Conservation (phyloP, 2,797 vertebrate genomes). For the Chanos chanos region DNA sequence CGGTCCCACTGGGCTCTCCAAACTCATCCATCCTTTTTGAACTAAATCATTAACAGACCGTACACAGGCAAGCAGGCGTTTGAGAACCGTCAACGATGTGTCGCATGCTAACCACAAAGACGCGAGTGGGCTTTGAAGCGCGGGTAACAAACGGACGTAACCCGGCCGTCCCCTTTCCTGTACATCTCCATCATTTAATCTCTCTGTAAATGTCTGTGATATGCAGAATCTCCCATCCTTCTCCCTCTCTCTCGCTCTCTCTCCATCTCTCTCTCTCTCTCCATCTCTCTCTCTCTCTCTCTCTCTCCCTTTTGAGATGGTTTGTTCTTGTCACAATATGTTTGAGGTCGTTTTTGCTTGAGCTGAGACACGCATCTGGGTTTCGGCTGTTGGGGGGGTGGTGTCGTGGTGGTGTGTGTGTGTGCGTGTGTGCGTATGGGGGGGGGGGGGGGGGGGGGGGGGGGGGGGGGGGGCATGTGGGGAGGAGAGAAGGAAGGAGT, state of each 20-base stretch:
- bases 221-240: constrained; percentile 43
- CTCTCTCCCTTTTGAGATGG: constrained; percentile 40
- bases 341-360: constrained; percentile 6
- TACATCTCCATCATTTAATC: constrained; percentile 43
- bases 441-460: neutral
- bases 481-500: neutral
- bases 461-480: neutral
- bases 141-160: constrained; percentile 52
- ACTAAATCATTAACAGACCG: constrained; percentile 48
- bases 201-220: constrained; percentile 43
- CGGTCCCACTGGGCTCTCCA: constrained; percentile 38
- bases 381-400: constrained; percentile 30
- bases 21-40: constrained; percentile 47
- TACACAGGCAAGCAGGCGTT: constrained; percentile 19
- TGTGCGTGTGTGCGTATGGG: too few species aligned
- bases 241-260: too few species aligned
- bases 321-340: constrained; percentile 25
- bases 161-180: constrained; percentile 32
- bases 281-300: constrained; percentile 45
- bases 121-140: constrained; percentile 40
- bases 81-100: constrained; percentile 25
- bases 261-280: constrained; percentile 16
- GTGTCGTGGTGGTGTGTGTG: constrained; percentile 1
- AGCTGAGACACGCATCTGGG: constrained; percentile 39
- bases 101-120: constrained; percentile 46